A percentile compares a stretch with the other conserved stretches of the same genome.
phyloP scores from a whole-genome alignment of 1,140 invertebrate genomes.

The Bombyx mori region DNA sequence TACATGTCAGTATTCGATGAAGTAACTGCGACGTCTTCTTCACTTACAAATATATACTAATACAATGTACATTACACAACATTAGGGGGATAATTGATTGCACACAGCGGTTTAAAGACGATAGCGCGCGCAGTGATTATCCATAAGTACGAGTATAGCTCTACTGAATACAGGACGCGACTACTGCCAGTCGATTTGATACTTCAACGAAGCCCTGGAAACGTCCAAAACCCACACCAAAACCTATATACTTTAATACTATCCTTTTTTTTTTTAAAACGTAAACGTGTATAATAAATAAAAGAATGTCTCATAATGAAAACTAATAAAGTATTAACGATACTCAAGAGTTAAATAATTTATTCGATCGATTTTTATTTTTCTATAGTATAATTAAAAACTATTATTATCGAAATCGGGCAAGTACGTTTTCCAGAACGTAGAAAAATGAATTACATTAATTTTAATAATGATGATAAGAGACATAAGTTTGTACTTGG shows the following conservation, averaged over 20 bases:
- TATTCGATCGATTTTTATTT: conserved; percentile 30
- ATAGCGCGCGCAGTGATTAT: conserved; percentile 40
- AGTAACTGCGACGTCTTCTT: conserved; percentile 37
- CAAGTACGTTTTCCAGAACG: conserved; percentile 37
- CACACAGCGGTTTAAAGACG: conserved; percentile 46
- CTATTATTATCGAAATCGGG: conserved; percentile 35
- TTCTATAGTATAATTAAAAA: conserved; percentile 26
- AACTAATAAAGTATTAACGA: conserved; percentile 21
- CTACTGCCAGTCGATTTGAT: too few relatives aligned
- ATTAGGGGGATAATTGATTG: conserved; percentile 48
- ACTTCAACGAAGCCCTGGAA: conserved; percentile 21
- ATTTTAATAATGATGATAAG: conserved; percentile 34
- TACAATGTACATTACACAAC: conserved; percentile 63
- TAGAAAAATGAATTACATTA: conserved; percentile 27
- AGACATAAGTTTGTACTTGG: conserved; percentile 67
- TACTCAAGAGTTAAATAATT: conserved; percentile 43
- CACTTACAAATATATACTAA: conserved; percentile 44
- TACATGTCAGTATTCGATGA: conserved; percentile 55
- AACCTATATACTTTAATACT: conserved; percentile 34
- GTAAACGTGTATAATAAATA: conserved; percentile 40
- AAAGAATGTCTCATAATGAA: conserved; percentile 47
- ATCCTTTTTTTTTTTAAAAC: conserved; percentile 31
- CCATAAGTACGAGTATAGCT: conserved; percentile 30
- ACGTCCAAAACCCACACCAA: conserved; percentile 23
- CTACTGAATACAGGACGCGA: too few relatives aligned